Conservation (phyloP, 53 echinoderm and acorn worm genomes). For the Astropecten irregularis region DNA sequence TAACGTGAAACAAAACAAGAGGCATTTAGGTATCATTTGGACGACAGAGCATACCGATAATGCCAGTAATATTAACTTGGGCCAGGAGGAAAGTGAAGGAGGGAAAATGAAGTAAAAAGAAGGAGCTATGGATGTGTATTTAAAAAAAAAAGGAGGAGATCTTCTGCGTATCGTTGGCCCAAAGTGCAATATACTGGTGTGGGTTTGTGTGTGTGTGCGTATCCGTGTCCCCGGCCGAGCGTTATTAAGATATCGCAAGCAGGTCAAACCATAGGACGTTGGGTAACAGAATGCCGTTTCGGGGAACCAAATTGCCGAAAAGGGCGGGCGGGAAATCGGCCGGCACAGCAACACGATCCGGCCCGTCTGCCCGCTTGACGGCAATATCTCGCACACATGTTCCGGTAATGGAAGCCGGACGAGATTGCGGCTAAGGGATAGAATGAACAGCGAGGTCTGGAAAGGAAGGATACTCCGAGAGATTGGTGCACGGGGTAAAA, state of each 20-base stretch:
- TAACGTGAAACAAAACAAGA: constrained; percentile 29
- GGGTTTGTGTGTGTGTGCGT: no score
- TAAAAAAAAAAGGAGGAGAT: no score
- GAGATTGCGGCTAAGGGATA: neutral
- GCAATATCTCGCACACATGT: constrained; percentile 14
- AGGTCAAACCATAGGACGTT: constrained; percentile 23
- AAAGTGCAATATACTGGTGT: constrained; percentile 37
- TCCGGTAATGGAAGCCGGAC: constrained; percentile 16
- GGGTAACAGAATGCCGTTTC: constrained; percentile 19
- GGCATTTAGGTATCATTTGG: constrained; percentile 40
- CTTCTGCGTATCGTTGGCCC: constrained; percentile 28
- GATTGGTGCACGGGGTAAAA: neutral
- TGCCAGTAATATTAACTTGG: constrained; percentile 11
- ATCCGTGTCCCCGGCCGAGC: neutral
- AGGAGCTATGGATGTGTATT: constrained; percentile 1
- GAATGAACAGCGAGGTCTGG: neutral
- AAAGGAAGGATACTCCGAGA: neutral
- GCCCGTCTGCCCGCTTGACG: constrained; percentile 13
- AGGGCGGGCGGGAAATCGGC: constrained; percentile 21
- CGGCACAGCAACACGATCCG: constrained; percentile 21
- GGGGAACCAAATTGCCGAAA: constrained; percentile 16
- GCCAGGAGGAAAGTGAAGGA: neutral
- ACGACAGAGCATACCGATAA: neutral
- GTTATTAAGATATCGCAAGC: constrained; percentile 30
- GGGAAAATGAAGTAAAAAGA: neutral